Base-by-base conservation (phyloP, 1,140 invertebrate species). In the Drosophila erecta region DNA sequence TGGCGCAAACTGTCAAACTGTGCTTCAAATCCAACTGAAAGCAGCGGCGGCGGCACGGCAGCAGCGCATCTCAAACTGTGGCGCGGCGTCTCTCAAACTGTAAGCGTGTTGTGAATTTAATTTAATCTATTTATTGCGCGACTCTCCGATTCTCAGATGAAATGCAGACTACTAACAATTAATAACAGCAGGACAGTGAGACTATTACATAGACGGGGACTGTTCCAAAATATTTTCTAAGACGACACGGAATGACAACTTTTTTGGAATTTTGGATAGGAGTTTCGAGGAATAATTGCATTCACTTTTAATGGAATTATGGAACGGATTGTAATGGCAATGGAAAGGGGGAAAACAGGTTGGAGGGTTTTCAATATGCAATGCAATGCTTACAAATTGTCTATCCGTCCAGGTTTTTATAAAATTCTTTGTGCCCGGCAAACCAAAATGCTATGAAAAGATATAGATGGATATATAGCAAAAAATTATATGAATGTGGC, bases 401-500 rank as follows among this genome's bases (percentile, higher is more conserved):
- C 78, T 86, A 81, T 86, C 86, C 81, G 89, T 86, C 86, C 86
- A 86, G 81, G 85, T 90, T 90, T 90, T 90, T 77, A 86, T 90
- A 80, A 90, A 90, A 81, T 86, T 86, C 81, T 86, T 90, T 72
- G 85, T 89, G 78, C 86, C 86, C 86, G 86, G 86, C 75, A 90
- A 90, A 90, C 87, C 85, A 86, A 90, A 90, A 90, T 90, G 89
- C 86, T 90, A 90, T 85, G 89, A 81, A 90, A 84, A 81, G 67
- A 71, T 71, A 71, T 71, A 71, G 65, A 85, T 76, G 90, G 77
- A 86, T 84, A 90, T 79, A 85, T 90, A 87, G 81, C 81, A 85
- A 70, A 59, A 72, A 85, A 80, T 85, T 81, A 85, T 43, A 77
- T 79, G 76, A 60, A 71, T 71, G 57, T 70, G 64, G 46, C 60